Evolutionary conservation across 30 jellyfish, hydroid and myxozoan genomes (phyloP).

Genomic region (Rhopilema esculentum): DNA sequence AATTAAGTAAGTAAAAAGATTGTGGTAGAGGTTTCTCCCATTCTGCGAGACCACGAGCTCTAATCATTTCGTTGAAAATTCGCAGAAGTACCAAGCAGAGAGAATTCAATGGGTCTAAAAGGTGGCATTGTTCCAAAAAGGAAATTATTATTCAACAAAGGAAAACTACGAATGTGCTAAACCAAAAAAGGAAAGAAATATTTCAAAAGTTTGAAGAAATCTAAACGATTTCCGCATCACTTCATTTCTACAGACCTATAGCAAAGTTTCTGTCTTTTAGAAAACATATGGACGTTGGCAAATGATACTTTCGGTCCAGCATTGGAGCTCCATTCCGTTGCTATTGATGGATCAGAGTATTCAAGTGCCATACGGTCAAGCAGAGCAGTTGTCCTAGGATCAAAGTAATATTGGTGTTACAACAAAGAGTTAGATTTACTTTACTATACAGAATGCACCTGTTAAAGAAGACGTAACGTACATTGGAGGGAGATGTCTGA

Average conservation of each 20-base stretch:
- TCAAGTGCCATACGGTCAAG: constrained; percentile 53
- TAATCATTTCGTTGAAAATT: too few relatives aligned
- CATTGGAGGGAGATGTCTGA: too few relatives aligned
- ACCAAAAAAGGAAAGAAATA: too few relatives aligned
- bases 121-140: too few relatives aligned
- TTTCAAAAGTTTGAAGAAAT: background rate
- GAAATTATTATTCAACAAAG: too few relatives aligned
- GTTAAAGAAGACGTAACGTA: background rate
- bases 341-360: constrained; percentile 48
- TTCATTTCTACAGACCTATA: constrained; percentile 19
- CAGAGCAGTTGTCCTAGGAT: constrained; percentile 17
- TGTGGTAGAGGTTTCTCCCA: too few relatives aligned
- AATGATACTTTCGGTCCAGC: constrained; percentile 61
- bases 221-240: background rate
- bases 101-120: too few relatives aligned
- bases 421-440: background rate
- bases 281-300: constrained; percentile 63
- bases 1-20: too few relatives aligned
- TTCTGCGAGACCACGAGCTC: too few relatives aligned
- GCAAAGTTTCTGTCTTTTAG: constrained; percentile 51
- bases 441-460: background rate
- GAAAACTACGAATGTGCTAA: too few relatives aligned
- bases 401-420: background rate
- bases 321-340: constrained; percentile 62
- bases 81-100: too few relatives aligned